Conservation (phyloP, 2,113 vertebrate genomes). For the Toxotes jaculatrix region DNA sequence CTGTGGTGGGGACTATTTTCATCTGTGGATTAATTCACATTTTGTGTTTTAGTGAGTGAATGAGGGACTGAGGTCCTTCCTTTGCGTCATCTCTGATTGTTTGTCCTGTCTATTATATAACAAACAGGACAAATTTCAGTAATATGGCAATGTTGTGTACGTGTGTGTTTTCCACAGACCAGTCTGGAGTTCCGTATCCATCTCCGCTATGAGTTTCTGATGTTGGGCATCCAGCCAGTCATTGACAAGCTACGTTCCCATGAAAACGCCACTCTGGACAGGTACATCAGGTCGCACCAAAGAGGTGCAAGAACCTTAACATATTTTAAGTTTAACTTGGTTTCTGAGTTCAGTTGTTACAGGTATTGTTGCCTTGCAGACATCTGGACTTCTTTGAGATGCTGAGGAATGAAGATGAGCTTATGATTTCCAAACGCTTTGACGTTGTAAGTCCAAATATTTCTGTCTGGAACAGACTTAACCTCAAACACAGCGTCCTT, state of each 20-base stretch:
- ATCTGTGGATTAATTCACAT: too few relatives aligned
- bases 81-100: neutral
- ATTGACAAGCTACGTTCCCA: conserved; percentile 94
- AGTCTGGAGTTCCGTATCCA: conserved; percentile 95
- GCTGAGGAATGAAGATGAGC: conserved; percentile 95
- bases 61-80: neutral
- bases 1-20: too few relatives aligned
- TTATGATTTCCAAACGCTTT: conserved; percentile 91
- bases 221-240: conserved; percentile 96
- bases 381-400: conserved; percentile 98
- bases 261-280: conserved; percentile 93
- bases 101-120: neutral
- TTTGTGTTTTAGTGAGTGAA: too few relatives aligned
- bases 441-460: conserved; percentile 85
- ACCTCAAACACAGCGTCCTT: neutral
- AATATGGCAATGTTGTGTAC: neutral
- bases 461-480: too few relatives aligned
- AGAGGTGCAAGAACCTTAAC: neutral
- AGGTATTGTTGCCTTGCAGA: conserved; percentile 71
- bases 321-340: neutral
- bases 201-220: conserved; percentile 95
- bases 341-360: neutral
- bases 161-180: conserved; percentile 80
- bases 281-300: conserved; percentile 73
- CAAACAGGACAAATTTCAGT: neutral